Conservation (phyloP, 1,140 invertebrate species). For the Rhynchophorus ferrugineus region DNA sequence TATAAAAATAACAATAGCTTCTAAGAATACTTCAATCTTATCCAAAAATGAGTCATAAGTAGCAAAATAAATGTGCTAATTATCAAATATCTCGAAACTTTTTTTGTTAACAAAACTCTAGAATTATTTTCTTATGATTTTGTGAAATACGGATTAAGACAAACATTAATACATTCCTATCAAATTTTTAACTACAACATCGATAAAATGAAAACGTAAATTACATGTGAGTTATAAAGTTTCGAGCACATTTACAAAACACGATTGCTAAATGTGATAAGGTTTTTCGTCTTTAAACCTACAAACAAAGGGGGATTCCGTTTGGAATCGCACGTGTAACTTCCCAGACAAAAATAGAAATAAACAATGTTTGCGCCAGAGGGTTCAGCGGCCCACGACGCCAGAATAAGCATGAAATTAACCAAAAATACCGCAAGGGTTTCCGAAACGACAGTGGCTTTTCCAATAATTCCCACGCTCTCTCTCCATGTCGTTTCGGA, state of each 20-base stretch:
- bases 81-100: too few species aligned
- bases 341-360: conserved; percentile 3
- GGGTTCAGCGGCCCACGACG: neutral
- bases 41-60: too few species aligned
- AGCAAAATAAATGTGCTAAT: too few species aligned
- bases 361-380: conserved; percentile 3
- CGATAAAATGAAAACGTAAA: neutral
- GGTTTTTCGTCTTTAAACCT: conserved; percentile 6
- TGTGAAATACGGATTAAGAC: too few species aligned
- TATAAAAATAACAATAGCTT: too few species aligned
- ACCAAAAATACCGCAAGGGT: neutral
- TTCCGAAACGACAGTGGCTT: neutral
- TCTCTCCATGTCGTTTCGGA: conserved; percentile 1
- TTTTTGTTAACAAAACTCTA: too few species aligned
- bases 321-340: conserved; percentile 23
- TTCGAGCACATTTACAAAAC: too few species aligned
- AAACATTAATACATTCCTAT: too few species aligned
- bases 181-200: too few species aligned
- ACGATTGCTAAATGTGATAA: conserved; percentile 8
- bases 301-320: conserved; percentile 32
- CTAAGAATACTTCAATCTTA: too few species aligned
- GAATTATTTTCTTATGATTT: too few species aligned
- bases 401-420: neutral
- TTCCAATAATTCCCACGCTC: conserved; percentile 6
- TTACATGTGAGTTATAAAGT: too few species aligned